A percentile compares a stretch with the other conserved stretches of the same genome.
Conservation (phyloP, 1,140 invertebrate species). For the Mizuhopecten yessoensis region DNA sequence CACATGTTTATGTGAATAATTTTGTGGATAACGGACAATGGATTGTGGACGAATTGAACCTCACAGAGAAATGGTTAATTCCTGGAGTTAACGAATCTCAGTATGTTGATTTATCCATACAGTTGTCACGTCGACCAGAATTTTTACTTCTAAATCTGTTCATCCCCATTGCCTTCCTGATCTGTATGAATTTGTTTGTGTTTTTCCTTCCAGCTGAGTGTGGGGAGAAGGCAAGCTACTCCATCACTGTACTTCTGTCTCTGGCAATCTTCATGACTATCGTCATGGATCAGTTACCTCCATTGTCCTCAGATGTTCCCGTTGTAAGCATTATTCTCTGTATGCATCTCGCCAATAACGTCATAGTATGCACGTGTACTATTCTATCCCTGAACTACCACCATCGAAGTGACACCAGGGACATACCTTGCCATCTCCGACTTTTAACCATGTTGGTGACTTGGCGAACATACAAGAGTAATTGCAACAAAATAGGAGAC, state of each 20-base stretch:
- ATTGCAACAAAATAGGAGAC: neutral
- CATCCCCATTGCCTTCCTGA: constrained; percentile 44
- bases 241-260: constrained; percentile 47
- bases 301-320: neutral
- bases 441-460: neutral
- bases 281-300: constrained; percentile 43
- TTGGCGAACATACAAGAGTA: neutral
- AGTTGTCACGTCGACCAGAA: constrained; percentile 41
- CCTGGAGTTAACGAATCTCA: neutral
- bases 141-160: constrained; percentile 41
- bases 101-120: neutral
- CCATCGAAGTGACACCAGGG: neutral
- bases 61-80: neutral
- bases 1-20: neutral
- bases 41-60: neutral
- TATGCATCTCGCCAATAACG: neutral
- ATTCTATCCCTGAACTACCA: neutral
- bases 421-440: neutral
- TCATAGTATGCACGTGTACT: constrained; percentile 20
- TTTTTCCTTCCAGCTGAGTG: constrained; percentile 42
- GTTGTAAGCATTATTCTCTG: neutral
- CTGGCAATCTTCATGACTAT: constrained; percentile 45
- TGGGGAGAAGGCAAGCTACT: constrained; percentile 43
- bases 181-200: constrained; percentile 41
- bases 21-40: neutral